These are phyloP conservation scores for Microplitis deprimator DNA, from an alignment of 2,888 invertebrate species.

Conservation along the genomic window DNA sequence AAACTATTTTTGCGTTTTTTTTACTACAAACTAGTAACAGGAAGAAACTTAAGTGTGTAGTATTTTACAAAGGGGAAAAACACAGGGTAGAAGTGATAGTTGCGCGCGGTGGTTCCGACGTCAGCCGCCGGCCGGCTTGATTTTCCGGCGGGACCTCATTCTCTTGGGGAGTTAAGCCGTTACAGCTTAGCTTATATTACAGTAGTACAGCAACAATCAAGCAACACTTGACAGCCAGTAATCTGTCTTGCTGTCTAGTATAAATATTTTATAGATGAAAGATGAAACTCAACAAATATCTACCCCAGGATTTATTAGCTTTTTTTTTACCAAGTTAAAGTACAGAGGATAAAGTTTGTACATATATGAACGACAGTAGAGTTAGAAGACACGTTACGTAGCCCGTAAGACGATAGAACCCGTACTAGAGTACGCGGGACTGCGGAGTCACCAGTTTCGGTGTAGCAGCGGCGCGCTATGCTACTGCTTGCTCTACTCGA, in stretches of 20 bases:
- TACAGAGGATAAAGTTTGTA: no score
- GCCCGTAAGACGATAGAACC: slow-evolving; percentile 16
- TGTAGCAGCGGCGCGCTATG: slow-evolving; percentile 6
- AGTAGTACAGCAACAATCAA: background rate
- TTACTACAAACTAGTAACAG: slow-evolving; percentile 1
- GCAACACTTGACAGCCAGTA: no score
- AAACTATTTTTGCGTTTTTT: no score
- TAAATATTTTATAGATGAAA: no score
- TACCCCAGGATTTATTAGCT: no score
- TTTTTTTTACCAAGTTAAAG: no score
- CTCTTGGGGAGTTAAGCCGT: slow-evolving; percentile 14
- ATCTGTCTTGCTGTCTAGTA: no score
- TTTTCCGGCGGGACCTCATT: slow-evolving; percentile 48
- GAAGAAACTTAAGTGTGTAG: no score
- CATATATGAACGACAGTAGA: no score
- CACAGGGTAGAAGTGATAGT: background rate
- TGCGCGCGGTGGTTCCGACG: slow-evolving; percentile 21
- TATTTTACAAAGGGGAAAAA: slow-evolving; percentile 17
- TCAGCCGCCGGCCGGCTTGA: slow-evolving; percentile 34
- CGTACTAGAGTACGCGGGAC: slow-evolving; percentile 34
- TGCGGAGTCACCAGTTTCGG: slow-evolving; percentile 25
- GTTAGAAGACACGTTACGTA: no score
- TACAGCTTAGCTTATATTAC: background rate
- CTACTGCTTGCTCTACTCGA: background rate
- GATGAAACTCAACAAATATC: no score